Conservation (phyloP, 2,888 invertebrate species). For the Hirtodrosophila confusa region DNA sequence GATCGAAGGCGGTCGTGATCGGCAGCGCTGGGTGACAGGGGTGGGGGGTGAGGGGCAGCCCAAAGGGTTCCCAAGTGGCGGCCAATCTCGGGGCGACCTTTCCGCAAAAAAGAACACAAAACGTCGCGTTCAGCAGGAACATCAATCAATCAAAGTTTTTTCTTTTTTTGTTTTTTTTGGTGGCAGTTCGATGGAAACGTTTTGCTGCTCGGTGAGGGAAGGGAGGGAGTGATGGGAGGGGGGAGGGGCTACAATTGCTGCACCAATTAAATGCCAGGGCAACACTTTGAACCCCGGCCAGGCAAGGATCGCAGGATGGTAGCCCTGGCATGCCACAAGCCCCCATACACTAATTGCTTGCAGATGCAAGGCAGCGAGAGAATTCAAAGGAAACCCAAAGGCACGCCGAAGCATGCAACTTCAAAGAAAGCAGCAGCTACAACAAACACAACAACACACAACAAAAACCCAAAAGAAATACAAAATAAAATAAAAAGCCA, state of each 20-base stretch:
- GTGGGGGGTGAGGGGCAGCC: background rate
- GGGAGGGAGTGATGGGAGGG: background rate
- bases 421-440: constrained; percentile 70
- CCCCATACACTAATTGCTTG: constrained; percentile 79
- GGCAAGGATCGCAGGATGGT: constrained; percentile 37
- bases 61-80: constrained; percentile 30
- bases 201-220: constrained; percentile 24
- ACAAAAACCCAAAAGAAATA: constrained; percentile 38
- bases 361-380: constrained; percentile 56
- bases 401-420: constrained; percentile 72
- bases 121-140: constrained; percentile 55
- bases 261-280: constrained; percentile 74
- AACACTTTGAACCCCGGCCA: constrained; percentile 68
- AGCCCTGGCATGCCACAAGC: constrained; percentile 59
- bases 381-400: constrained; percentile 75
- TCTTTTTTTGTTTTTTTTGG: constrained; percentile 32
- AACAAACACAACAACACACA: constrained; percentile 49
- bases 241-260: constrained; percentile 56
- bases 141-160: constrained; percentile 74
- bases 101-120: constrained; percentile 54
- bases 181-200: constrained; percentile 64
- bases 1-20: constrained; percentile 48
- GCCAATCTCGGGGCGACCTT: constrained; percentile 48
- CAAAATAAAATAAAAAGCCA: constrained; percentile 33
- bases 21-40: constrained; percentile 37